Evolutionary conservation across 2,888 invertebrate species (phyloP).

Genomic region (Hypomecis atomaria): DNA sequence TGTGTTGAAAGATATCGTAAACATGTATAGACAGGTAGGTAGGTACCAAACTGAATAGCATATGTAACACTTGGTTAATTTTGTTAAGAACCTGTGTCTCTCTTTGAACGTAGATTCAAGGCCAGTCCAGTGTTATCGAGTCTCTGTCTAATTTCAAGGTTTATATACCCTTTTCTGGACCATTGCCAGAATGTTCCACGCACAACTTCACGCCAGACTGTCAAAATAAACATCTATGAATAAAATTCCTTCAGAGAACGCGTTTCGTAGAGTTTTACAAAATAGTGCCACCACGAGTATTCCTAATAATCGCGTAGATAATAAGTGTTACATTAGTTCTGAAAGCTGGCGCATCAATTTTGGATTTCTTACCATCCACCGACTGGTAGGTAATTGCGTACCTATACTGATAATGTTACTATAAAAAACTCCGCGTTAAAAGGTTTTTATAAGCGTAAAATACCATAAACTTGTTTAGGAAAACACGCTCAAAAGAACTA

Average conservation of each 20-base stretch:
- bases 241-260: constrained; percentile 67
- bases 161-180: constrained; percentile 53
- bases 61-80: background rate
- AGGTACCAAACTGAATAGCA: too few species aligned
- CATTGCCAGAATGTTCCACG: constrained; percentile 63
- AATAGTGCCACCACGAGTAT: constrained; percentile 33
- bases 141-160: constrained; percentile 15
- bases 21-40: too few species aligned
- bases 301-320: constrained; percentile 26
- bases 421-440: too few species aligned
- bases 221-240: constrained; percentile 82
- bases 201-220: constrained; percentile 56
- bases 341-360: constrained; percentile 93
- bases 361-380: constrained; percentile 94
- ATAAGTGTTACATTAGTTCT: constrained; percentile 26
- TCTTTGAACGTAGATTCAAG: background rate
- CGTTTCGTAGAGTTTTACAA: constrained; percentile 51
- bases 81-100: background rate
- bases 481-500: too few species aligned
- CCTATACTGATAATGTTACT: too few species aligned
- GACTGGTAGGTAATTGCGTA: constrained; percentile 79
- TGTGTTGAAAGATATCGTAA: too few species aligned
- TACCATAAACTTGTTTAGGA: too few species aligned
- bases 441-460: too few species aligned
- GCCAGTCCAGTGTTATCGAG: background rate